Evolutionary conservation across 2,113 vertebrate species (phyloP).

Genomic region (Chaenocephalus aceratus): DNA sequence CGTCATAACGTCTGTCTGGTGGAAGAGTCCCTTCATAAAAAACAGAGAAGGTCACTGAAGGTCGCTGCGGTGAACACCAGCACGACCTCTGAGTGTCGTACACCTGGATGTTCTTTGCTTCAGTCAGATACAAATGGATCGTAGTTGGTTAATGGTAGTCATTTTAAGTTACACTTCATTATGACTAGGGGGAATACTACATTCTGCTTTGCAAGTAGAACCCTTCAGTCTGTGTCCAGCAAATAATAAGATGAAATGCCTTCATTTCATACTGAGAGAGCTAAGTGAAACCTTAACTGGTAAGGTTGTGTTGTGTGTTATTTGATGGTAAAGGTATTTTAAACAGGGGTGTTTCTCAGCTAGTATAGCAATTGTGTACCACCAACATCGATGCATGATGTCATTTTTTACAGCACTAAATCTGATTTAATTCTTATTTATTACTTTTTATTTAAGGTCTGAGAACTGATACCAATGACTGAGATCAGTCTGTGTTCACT

Average conservation of each 20-base stretch:
- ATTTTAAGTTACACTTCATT: not conserved
- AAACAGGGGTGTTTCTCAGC: too few species aligned
- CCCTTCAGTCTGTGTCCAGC: not conserved
- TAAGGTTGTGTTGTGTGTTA: too few species aligned
- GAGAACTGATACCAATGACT: too few species aligned
- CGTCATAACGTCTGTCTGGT: not conserved
- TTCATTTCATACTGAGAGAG: not conserved
- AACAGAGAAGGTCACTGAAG: not conserved
- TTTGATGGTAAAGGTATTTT: too few species aligned
- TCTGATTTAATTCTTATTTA: too few species aligned
- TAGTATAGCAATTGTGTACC: too few species aligned
- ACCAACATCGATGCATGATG: too few species aligned
- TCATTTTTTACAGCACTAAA: too few species aligned
- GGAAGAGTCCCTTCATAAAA: not conserved
- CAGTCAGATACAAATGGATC: not conserved
- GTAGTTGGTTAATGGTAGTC: not conserved
- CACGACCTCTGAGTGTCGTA: not conserved
- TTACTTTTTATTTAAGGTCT: too few species aligned
- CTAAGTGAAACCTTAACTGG: not conserved
- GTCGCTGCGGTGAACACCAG: not conserved
- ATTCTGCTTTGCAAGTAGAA: not conserved
- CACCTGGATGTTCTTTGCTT: not conserved
- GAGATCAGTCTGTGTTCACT: too few species aligned
- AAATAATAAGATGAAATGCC: not conserved
- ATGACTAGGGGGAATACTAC: not conserved